These are phyloP conservation scores for Globicephala melas DNA, from an alignment of 2,113 vertebrate genomes.

Conservation along the genomic window DNA sequence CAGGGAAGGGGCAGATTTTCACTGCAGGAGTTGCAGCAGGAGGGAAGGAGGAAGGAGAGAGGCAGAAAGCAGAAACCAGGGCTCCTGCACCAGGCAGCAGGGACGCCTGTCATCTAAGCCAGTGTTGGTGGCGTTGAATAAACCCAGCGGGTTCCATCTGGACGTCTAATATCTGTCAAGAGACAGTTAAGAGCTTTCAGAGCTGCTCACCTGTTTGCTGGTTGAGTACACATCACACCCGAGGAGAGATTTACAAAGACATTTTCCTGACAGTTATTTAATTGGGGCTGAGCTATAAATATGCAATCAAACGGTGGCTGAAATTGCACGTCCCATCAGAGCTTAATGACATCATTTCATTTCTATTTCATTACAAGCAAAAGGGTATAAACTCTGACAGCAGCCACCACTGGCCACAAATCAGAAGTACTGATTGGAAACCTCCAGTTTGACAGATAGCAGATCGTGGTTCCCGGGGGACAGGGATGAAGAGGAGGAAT, in stretches of 20 bases:
- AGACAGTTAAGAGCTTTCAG: background rate
- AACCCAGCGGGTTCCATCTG: background rate
- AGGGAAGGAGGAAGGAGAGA: background rate
- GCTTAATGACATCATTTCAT: background rate
- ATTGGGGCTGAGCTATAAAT: background rate
- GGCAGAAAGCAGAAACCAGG: background rate
- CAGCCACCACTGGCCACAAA: background rate
- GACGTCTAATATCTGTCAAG: background rate
- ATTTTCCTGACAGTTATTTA: background rate
- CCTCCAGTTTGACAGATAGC: background rate
- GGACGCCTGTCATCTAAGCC: background rate
- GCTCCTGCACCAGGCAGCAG: accelerated
- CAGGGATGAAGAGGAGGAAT: accelerated
- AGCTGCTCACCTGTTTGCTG: background rate
- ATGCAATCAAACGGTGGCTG: background rate
- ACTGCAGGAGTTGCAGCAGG: background rate
- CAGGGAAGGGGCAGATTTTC: background rate
- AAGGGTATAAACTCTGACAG: background rate
- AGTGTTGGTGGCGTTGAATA: too few relatives aligned
- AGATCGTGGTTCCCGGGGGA: background rate
- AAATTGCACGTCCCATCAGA: background rate
- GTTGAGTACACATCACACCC: accelerated
- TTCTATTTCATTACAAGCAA: background rate
- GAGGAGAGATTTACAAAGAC: background rate
- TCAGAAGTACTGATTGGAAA: background rate